These are phyloP conservation scores for Tetramorium alpestre DNA, from an alignment of 1,140 invertebrate genomes.

Conservation along the genomic window DNA sequence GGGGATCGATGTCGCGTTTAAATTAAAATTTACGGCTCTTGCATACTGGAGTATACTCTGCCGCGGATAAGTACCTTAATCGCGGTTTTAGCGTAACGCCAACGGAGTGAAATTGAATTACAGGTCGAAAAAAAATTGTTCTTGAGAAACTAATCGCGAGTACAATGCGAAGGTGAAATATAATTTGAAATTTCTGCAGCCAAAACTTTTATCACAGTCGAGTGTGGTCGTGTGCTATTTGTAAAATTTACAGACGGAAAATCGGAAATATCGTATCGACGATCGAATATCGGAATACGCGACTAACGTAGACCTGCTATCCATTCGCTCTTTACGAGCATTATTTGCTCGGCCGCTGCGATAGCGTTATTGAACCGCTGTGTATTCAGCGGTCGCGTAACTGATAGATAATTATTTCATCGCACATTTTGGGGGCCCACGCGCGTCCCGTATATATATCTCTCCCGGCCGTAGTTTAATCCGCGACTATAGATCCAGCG, in stretches of 20 bases:
- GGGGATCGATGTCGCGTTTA: slow-evolving; percentile 18
- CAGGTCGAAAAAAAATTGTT: background rate
- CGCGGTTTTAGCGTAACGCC: background rate
- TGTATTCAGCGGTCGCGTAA: background rate
- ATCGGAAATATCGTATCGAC: background rate
- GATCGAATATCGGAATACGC: too few species aligned
- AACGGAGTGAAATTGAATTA: background rate
- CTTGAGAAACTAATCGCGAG: background rate
- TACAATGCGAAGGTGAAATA: background rate
- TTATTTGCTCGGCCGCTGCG: background rate
- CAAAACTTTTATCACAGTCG: background rate
- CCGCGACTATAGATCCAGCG: slow-evolving; percentile 33
- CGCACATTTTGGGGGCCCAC: slow-evolving; percentile 3
- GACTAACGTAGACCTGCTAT: background rate
- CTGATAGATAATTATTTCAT: slow-evolving; percentile 44
- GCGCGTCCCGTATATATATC: background rate
- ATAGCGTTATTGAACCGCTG: background rate
- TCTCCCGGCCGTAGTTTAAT: background rate
- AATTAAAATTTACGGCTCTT: slow-evolving; percentile 31
- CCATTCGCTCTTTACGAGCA: background rate
- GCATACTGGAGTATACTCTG: background rate
- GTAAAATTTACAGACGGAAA: background rate
- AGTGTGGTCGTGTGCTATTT: too few species aligned
- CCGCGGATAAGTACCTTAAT: background rate
- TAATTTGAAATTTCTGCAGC: background rate